phyloP scores from a whole-genome alignment of 2,797 vertebrate genomes.

The Macrochelys suwanniensis region DNA sequence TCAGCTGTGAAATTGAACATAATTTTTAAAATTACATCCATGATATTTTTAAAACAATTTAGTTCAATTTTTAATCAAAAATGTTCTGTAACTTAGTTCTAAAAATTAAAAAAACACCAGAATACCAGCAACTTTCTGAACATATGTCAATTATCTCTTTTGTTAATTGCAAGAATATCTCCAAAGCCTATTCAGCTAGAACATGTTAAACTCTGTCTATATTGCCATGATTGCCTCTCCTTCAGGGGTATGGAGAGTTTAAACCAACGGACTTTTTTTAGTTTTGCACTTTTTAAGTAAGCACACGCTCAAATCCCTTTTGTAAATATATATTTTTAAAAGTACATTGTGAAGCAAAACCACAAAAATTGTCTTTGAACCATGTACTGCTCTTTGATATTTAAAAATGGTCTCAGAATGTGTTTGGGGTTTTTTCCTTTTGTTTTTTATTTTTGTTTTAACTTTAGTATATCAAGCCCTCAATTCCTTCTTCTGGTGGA shows the following conservation, averaged over 20 bases:
- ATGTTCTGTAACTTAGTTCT: not conserved
- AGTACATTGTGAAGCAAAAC: not conserved
- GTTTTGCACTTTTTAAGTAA: slow-evolving; percentile 9
- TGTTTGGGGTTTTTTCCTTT: accelerated
- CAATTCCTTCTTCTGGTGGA: not conserved
- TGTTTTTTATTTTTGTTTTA: not conserved
- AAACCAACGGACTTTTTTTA: slow-evolving; percentile 27
- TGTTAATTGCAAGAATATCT: not conserved
- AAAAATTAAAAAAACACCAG: not conserved
- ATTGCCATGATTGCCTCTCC: not conserved
- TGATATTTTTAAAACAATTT: not conserved
- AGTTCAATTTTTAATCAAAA: not conserved
- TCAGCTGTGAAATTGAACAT: not conserved
- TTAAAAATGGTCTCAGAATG: not conserved
- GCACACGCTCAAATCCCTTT: not conserved
- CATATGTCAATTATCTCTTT: not conserved
- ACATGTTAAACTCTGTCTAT: not conserved
- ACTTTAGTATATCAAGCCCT: not conserved
- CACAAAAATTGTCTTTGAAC: not conserved
- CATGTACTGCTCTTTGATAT: not conserved
- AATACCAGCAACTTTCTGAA: not conserved
- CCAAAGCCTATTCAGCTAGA: not conserved
- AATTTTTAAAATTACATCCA: not conserved
- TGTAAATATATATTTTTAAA: not conserved
- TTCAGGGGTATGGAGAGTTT: not conserved